phyloP scores from a whole-genome alignment of 2,113 vertebrate genomes.

The Perca flavescens region DNA sequence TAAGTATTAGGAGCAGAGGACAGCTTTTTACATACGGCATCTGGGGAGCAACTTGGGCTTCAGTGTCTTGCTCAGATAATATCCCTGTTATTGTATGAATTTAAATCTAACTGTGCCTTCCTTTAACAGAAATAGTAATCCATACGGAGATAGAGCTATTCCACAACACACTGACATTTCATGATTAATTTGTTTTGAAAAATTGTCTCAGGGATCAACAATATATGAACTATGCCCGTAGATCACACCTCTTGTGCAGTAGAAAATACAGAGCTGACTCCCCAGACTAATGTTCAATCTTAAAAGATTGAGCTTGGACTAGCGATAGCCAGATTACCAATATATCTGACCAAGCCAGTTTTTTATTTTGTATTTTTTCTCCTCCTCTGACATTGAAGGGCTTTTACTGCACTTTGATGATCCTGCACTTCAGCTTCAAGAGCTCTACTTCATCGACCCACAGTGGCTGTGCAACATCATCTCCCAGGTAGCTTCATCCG shows the following conservation, averaged over 20 bases:
- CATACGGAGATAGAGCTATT: not conserved
- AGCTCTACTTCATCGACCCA: constrained; percentile 95
- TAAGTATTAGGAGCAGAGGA: no score
- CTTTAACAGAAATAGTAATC: not conserved
- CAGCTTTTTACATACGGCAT: no score
- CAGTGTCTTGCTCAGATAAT: no score
- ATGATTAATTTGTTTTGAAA: not conserved
- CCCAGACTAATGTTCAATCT: no score
- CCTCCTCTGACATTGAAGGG: constrained; percentile 78
- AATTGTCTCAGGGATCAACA: not conserved
- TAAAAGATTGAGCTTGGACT: no score
- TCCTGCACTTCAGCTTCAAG: constrained; percentile 91
- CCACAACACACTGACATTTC: not conserved
- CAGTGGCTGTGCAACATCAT: constrained; percentile 97
- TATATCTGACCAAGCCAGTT: not conserved
- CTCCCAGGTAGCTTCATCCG: constrained; percentile 88
- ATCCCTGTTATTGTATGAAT: not conserved
- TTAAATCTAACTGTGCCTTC: not conserved
- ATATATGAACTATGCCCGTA: not conserved
- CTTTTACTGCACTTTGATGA: constrained; percentile 97
- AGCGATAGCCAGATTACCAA: no score
- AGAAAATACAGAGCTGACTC: no score
- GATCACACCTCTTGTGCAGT: no score
- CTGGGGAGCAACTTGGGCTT: no score
- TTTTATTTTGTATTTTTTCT: not conserved